Conservation (phyloP, 2,888 invertebrate genomes). For the Drosophila hamatofila region DNA sequence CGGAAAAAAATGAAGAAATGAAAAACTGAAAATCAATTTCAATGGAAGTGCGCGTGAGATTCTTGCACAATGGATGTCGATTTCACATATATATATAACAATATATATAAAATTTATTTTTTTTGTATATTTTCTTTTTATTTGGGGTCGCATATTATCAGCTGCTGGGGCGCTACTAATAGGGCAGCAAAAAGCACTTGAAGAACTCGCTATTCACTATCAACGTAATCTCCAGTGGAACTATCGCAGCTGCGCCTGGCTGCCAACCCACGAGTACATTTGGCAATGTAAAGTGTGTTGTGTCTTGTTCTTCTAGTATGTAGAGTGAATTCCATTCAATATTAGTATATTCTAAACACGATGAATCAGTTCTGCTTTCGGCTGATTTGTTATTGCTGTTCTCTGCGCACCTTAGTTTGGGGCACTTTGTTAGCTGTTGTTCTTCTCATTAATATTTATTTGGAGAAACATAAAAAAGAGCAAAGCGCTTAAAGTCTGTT, state of each 20-base stretch:
- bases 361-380: conserved; percentile 47
- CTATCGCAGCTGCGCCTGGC: conserved; percentile 7
- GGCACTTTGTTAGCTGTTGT: conserved; percentile 51
- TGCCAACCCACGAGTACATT: conserved; percentile 22
- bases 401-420: conserved; percentile 43
- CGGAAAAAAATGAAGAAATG: conserved; percentile 1
- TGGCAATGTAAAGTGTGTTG: conserved; percentile 52
- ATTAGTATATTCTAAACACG: conserved; percentile 41
- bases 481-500: conserved; percentile 71
- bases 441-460: conserved; percentile 65
- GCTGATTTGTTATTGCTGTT: conserved; percentile 15
- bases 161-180: conserved; percentile 74
- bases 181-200: conserved; percentile 61
- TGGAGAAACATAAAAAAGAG: conserved; percentile 70
- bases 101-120: neutral
- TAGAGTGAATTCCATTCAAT: conserved; percentile 24
- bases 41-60: conserved; percentile 57
- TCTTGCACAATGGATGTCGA: conserved; percentile 43
- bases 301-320: neutral
- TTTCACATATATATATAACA: neutral
- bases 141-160: conserved; percentile 51
- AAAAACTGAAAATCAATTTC: conserved; percentile 35
- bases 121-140: neutral
- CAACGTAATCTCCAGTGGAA: conserved; percentile 38
- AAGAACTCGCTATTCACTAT: conserved; percentile 29